These are phyloP conservation scores for Nannospalax galili DNA, from an alignment of 2,113 vertebrate species.

Conservation along the genomic window DNA sequence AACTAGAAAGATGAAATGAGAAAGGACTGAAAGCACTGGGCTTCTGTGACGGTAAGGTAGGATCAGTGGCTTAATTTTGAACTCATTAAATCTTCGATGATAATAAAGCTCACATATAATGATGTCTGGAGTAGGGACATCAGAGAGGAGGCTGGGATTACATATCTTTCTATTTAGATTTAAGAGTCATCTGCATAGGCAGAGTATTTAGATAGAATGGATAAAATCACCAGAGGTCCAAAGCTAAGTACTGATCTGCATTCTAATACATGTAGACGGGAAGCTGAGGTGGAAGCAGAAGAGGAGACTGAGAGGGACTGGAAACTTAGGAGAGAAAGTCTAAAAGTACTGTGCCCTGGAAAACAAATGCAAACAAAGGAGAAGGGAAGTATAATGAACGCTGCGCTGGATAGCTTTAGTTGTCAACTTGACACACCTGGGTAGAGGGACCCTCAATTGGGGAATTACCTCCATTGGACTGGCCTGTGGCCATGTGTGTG, in stretches of 20 bases:
- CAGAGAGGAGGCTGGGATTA: background rate
- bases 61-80: background rate
- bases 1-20: constrained; percentile 26
- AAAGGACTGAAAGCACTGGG: background rate
- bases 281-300: background rate
- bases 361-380: background rate
- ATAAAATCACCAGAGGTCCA: background rate
- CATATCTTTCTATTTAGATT: background rate
- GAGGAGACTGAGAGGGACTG: background rate
- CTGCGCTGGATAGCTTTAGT: no score
- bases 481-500: no score
- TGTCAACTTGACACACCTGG: no score
- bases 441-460: no score
- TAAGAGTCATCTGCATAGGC: background rate
- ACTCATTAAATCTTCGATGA: background rate
- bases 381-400: no score
- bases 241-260: background rate
- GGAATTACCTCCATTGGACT: no score
- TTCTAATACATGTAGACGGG: background rate
- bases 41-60: no score
- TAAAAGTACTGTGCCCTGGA: background rate
- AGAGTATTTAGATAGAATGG: background rate
- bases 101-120: background rate
- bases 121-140: background rate
- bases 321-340: background rate